Evolutionary conservation across 2,797 vertebrate species (phyloP).

Genomic region (Harpagifer antarcticus): DNA sequence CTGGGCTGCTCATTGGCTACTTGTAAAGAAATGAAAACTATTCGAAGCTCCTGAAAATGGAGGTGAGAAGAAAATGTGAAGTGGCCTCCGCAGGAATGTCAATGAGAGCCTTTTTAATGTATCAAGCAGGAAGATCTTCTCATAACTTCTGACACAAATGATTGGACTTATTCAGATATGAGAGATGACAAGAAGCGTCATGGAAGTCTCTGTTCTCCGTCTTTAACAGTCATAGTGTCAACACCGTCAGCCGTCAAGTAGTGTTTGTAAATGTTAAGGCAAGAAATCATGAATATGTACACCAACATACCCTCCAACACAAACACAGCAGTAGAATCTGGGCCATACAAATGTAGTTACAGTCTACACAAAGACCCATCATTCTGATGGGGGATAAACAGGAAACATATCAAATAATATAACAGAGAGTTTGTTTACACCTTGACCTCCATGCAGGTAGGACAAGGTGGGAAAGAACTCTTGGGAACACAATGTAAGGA

Average conservation of each 20-base stretch:
- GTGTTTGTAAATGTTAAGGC: slow-evolving; percentile 62
- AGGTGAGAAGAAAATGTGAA: slow-evolving; percentile 8
- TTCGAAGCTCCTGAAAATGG: not conserved
- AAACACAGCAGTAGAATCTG: slow-evolving; percentile 35
- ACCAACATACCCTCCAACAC: not conserved
- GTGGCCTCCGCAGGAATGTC: slow-evolving; percentile 13
- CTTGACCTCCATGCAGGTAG: not conserved
- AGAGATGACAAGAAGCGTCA: slow-evolving; percentile 4
- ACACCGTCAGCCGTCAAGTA: slow-evolving; percentile 18
- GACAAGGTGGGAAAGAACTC: not conserved
- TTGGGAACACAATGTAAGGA: not conserved
- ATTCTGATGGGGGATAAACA: slow-evolving; percentile 1
- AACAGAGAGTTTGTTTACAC: not conserved
- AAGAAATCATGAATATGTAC: slow-evolving; percentile 18
- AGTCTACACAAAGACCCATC: not conserved
- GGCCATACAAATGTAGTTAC: not conserved
- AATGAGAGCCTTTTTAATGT: not conserved
- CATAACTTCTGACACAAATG: not conserved
- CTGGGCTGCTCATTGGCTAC: slow-evolving; percentile 1
- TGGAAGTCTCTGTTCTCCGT: not conserved
- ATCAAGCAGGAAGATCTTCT: not conserved
- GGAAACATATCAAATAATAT: not conserved
- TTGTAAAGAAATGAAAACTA: not conserved
- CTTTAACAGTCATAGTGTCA: slow-evolving; percentile 21
- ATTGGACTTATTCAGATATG: not conserved